Percentiles rank a stretch among this genome's conserved stretches.
phyloP scores from a whole-genome alignment of 2,113 vertebrate genomes.

The Lophius piscatorius region DNA sequence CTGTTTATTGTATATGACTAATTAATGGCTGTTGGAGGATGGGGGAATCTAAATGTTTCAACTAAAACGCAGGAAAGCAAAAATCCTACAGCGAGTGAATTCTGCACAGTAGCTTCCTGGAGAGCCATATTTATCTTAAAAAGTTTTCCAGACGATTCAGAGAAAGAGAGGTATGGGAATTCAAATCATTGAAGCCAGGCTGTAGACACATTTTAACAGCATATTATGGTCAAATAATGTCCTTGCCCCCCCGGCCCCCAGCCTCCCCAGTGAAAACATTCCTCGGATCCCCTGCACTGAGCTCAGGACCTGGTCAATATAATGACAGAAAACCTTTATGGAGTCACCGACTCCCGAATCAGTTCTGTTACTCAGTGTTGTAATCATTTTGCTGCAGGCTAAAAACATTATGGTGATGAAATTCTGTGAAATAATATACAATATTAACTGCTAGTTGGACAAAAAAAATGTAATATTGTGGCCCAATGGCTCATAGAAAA shows the following conservation, averaged over 20 bases:
- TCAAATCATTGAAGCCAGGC: not conserved
- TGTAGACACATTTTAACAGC: not conserved
- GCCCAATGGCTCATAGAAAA: too few relatives aligned
- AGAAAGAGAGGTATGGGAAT: conserved; percentile 12
- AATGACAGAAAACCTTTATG: too few relatives aligned
- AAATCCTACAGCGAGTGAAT: conserved; percentile 11
- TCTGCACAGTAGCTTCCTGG: conserved; percentile 17
- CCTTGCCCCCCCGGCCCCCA: not conserved
- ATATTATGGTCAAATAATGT: not conserved
- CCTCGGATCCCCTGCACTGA: too few relatives aligned
- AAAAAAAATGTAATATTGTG: too few relatives aligned
- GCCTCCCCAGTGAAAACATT: too few relatives aligned
- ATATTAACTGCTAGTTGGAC: too few relatives aligned
- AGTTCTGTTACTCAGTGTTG: too few relatives aligned
- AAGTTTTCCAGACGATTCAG: conserved; percentile 5
- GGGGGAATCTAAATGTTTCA: conserved; percentile 35
- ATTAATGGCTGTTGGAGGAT: conserved; percentile 44
- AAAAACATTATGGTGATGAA: too few relatives aligned
- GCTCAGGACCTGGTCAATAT: too few relatives aligned
- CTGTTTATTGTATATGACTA: conserved; percentile 56
- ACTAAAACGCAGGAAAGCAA: not conserved
- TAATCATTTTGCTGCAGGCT: too few relatives aligned
- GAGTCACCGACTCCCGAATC: too few relatives aligned
- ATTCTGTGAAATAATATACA: too few relatives aligned
- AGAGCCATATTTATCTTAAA: conserved; percentile 17